These are phyloP conservation scores for Thelaira solivaga DNA, from an alignment of 2,888 invertebrate genomes.

Conservation along the genomic window DNA sequence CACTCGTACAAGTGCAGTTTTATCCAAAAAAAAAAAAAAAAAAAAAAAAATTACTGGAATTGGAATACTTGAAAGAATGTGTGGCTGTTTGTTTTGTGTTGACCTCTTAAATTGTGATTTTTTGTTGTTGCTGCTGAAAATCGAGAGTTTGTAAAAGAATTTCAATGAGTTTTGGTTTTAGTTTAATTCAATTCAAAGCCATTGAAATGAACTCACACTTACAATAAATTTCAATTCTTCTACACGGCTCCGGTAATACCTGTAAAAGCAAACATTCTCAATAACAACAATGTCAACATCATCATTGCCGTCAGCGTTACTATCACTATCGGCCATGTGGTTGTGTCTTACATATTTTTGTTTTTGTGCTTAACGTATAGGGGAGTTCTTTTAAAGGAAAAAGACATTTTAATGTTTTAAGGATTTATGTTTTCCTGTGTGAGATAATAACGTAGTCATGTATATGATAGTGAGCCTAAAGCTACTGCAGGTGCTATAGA, in stretches of 20 bases:
- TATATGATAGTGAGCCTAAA: background rate
- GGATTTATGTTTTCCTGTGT: constrained; percentile 61
- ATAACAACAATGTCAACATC: constrained; percentile 19
- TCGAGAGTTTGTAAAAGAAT: constrained; percentile 38
- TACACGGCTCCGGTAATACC: no score
- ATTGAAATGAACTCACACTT: no score
- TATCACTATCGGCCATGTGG: background rate
- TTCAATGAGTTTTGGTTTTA: constrained; percentile 5
- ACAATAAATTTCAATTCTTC: no score
- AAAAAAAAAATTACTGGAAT: no score
- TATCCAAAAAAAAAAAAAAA: constrained; percentile 10
- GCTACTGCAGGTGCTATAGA: constrained; percentile 29
- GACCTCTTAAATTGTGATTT: background rate
- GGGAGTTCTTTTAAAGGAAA: background rate
- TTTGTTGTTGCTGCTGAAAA: no score
- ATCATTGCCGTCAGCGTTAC: background rate
- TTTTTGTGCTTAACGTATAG: background rate
- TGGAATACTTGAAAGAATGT: no score
- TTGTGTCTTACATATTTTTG: constrained; percentile 24
- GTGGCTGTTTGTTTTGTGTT: background rate
- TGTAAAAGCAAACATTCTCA: no score
- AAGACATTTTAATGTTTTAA: constrained; percentile 46
- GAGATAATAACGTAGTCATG: background rate
- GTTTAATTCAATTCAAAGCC: background rate
- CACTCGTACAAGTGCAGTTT: constrained; percentile 61